Evolutionary conservation across 53 echinoderm and acorn worm species (phyloP), one percentile per base, ranked within the genome.

Genomic region (Henricia sp.): DNA sequence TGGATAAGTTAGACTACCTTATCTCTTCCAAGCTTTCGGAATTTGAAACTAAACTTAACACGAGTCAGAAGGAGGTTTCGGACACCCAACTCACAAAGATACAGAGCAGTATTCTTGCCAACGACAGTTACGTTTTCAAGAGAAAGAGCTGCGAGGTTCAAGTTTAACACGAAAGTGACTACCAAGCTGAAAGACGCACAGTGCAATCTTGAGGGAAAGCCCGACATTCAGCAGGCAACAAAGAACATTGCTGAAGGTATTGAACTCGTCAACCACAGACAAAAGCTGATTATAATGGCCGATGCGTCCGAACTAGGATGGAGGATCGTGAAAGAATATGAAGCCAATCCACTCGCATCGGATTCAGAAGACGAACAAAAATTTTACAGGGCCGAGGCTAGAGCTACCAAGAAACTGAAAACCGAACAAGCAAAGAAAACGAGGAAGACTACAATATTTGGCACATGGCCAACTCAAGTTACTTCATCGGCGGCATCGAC

Each of bases 241-340:
- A 42, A 23, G 19, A 19, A 68, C 68, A 24, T 68, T 23, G 10
- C 68, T 25, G 37, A 65, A 36, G 66, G 62, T 60, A 60, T 60
- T 30, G 32, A 26, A 13, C 62, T 21, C 6, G 14, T 65, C 8
- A 37, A 19, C 27, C 13, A 65, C 66, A 65, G 66, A 65, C 66
- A 65, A 37, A 65, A 65, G 27, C 37, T 65, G 27, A 35, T 65
- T 3, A 65, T 35, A 65, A 36, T 65, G 66, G 37, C 37, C 1
- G 36, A 65, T 36, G 66, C 66, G 1, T 65, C 37, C 2, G 37
- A 65, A 20, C 66, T 65, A 36, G 66, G 3, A 35, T 65, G 37
- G 66, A 65, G 66, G 27, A 36, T 36, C 14, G 66, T 36, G 16
- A 65, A 65, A 17, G 66, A 65, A 37, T 65, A 65, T 17, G 66